These are phyloP conservation scores for Dryococelus australis DNA, from an alignment of 2,888 invertebrate genomes.

Conservation along the genomic window DNA sequence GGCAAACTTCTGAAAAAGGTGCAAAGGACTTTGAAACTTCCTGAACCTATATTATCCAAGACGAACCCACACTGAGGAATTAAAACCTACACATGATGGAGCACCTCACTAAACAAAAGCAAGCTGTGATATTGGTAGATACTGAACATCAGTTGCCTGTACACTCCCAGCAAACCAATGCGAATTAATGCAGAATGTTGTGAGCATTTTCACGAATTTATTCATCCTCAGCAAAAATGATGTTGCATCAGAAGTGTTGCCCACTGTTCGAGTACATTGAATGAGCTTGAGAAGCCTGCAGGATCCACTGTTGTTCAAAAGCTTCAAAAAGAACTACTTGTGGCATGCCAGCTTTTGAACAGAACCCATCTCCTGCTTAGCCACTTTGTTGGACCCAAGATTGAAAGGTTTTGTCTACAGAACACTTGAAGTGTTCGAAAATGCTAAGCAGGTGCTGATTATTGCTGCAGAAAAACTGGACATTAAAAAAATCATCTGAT, in stretches of 20 bases:
- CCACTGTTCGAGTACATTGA: not conserved
- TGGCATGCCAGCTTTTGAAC: not conserved
- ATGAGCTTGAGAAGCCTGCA: not conserved
- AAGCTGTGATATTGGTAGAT: conserved; percentile 1
- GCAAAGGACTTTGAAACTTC: not conserved
- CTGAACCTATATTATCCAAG: not conserved
- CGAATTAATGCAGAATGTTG: not conserved
- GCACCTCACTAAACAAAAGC: not conserved
- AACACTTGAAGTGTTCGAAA: not conserved
- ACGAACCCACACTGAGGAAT: not conserved
- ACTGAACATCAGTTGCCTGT: not conserved
- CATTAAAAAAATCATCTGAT: not conserved
- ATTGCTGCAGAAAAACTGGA: not conserved
- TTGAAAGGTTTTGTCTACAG: not conserved
- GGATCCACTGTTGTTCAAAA: not conserved
- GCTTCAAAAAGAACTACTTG: not conserved
- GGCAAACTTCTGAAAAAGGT: not conserved
- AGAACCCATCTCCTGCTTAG: not conserved
- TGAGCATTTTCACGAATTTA: not conserved
- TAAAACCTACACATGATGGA: not conserved
- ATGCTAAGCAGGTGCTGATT: not conserved
- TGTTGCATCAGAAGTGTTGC: not conserved
- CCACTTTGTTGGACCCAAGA: not conserved
- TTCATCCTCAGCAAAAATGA: not conserved
- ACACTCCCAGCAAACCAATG: not conserved